Percentiles rank a stretch among this genome's conserved stretches.
Evolutionary conservation across 35 echinoderm and acorn worm species (phyloP).

Genomic region (Chiridota heheva): DNA sequence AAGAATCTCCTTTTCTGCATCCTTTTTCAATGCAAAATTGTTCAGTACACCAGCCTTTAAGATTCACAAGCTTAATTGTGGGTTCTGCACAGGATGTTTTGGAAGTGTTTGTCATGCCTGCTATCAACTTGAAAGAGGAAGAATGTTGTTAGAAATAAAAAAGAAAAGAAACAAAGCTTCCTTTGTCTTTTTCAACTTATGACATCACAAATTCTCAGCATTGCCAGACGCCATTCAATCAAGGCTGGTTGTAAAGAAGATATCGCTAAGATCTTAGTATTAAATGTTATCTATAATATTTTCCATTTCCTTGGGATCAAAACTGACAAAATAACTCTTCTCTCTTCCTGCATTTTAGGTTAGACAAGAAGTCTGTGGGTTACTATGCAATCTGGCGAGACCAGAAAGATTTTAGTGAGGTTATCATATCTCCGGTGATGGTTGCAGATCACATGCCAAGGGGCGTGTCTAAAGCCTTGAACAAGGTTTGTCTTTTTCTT

Average conservation of each 20-base stretch:
- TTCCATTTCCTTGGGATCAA: background rate
- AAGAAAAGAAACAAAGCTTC: too few relatives aligned
- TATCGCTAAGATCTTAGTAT: background rate
- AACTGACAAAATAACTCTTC: background rate
- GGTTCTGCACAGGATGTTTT: too few relatives aligned
- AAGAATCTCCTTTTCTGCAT: too few relatives aligned
- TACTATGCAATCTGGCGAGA: conserved; percentile 89
- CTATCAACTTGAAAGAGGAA: too few relatives aligned
- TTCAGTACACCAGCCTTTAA: too few relatives aligned
- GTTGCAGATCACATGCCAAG: conserved; percentile 82
- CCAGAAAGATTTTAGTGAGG: conserved; percentile 77
- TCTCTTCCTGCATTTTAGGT: conserved; percentile 31
- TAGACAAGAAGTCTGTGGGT: conserved; percentile 67
- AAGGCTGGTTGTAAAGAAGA: background rate
- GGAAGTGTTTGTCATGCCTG: too few relatives aligned
- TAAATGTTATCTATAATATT: background rate
- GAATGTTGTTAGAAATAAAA: too few relatives aligned
- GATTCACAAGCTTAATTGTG: too few relatives aligned
- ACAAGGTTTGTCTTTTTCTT: conserved; percentile 72
- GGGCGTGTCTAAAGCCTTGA: conserved; percentile 73
- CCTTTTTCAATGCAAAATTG: too few relatives aligned
- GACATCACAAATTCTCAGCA: too few relatives aligned
- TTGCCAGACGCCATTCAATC: too few relatives aligned
- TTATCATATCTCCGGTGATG: conserved; percentile 94
- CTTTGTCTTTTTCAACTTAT: too few relatives aligned